Evolutionary conservation across 1,140 invertebrate species (phyloP).

Genomic region (Argopecten irradians): DNA sequence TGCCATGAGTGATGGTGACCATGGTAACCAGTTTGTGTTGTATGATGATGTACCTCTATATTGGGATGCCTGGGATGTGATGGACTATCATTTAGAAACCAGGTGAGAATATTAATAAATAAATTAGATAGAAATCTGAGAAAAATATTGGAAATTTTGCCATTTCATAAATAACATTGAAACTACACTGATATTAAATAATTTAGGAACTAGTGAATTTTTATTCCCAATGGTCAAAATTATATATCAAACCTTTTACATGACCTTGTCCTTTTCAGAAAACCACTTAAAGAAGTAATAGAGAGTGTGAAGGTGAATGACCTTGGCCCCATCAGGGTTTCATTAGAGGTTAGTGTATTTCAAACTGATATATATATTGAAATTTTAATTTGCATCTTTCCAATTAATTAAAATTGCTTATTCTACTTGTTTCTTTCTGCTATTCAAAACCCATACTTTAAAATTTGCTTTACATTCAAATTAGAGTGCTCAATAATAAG

Average conservation of each 20-base stretch:
- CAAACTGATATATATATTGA: not conserved
- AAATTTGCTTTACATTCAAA: too few species aligned
- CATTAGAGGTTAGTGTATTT: constrained; percentile 67
- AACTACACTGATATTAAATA: not conserved
- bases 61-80: constrained; percentile 82
- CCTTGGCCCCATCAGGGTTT: constrained; percentile 72
- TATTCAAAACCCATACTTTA: too few species aligned
- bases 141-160: not conserved
- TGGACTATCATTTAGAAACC: constrained; percentile 81
- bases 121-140: not conserved
- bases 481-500: too few species aligned
- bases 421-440: too few species aligned
- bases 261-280: constrained; percentile 53
- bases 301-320: constrained; percentile 63
- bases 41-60: constrained; percentile 80
- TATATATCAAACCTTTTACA: not conserved
- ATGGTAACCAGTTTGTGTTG: constrained; percentile 77
- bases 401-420: too few species aligned
- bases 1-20: constrained; percentile 62
- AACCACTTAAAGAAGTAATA: constrained; percentile 56
- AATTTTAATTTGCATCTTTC: too few species aligned
- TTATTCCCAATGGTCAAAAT: not conserved
- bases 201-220: too few species aligned
- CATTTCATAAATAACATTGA: not conserved
- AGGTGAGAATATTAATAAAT: constrained; percentile 59